Base-by-base conservation (phyloP, 2,888 invertebrate species). In the Cantharis flavilabris region DNA sequence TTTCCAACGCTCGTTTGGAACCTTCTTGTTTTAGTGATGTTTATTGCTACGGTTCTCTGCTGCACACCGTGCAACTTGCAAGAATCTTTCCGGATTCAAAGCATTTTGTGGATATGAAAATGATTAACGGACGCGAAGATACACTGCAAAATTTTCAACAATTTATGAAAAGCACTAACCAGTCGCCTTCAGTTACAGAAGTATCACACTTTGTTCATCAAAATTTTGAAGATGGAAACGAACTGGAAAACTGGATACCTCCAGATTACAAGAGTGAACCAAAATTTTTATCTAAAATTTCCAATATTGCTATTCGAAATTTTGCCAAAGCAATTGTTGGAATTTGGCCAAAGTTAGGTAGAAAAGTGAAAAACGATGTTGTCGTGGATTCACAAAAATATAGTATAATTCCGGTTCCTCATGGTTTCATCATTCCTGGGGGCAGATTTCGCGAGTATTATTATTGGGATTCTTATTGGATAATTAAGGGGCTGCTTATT, bases 391-490 rank as follows among this genome's bases (percentile, higher is more conserved):
- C 86, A 3, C 86, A 87, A 10, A 81, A 83, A 18, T 90, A 90
- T 83, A 87, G 87, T 3, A 80, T 88, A 9, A 83, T 88, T 76
- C 85, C 82, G 74, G 86, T 85, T 89, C 92, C 74, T 88, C 92
- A 70, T 88, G 89, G 76, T 91, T 93, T 94, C 79, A 91, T 94
- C 33, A 92, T 91, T 82, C 95, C 91, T 14, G 92, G 95, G 81
- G 91, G 96, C 80, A 84, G 96, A 86, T 91, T 96, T 89, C 89
- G 90, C 83, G 94, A 94, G 84, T 90, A 93, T 75, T 96, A 96
- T 86, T 96, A 96, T 86, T 96, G 97, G 96, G 97, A 97, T 84
- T 93, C 96, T 0, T 96, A 94, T 86, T 97, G 96, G 96, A 94
- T 95, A 71, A 90, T 96, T 63, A 93, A 94, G 85, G 96, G 96